These are phyloP conservation scores for Cichladusa arquata DNA, from an alignment of 2,113 vertebrate genomes.

Conservation along the genomic window DNA sequence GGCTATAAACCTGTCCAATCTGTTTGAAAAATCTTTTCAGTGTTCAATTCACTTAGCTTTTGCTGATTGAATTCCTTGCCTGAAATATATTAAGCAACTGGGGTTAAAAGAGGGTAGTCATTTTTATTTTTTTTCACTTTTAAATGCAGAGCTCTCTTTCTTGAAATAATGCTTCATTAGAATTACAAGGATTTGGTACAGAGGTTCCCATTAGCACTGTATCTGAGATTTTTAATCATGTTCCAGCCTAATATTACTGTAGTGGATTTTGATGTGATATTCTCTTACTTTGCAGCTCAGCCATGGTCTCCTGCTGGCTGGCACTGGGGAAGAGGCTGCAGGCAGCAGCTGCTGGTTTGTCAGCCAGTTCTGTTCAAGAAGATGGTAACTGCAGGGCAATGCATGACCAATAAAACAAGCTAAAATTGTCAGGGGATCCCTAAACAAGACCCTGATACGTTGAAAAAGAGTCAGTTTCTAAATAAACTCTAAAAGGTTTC, in stretches of 20 bases:
- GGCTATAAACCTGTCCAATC: conserved; percentile 14
- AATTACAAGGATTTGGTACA: background rate
- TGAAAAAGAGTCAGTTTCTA: conserved; percentile 2
- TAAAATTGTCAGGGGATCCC: conserved; percentile 3
- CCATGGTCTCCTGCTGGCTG: background rate
- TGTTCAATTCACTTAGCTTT: conserved; percentile 17
- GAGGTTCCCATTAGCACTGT: background rate
- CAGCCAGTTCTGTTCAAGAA: conserved; percentile 6
- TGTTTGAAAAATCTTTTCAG: conserved; percentile 37
- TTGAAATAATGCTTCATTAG: background rate
- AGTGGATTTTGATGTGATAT: background rate
- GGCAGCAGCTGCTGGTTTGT: conserved; percentile 5
- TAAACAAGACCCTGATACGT: conserved; percentile 5
- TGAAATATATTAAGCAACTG: background rate
- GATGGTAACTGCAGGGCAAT: background rate
- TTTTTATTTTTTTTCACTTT: background rate
- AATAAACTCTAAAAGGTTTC: conserved; percentile 21
- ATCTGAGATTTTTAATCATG: background rate
- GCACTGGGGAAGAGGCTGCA: background rate
- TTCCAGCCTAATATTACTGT: background rate
- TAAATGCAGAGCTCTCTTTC: background rate
- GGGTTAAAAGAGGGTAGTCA: background rate
- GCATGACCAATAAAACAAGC: conserved; percentile 13
- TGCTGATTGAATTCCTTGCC: background rate
- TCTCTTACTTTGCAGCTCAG: background rate